Evolutionary conservation across 1,140 invertebrate genomes (phyloP).

Genomic region (Scaptomyza pallida): DNA sequence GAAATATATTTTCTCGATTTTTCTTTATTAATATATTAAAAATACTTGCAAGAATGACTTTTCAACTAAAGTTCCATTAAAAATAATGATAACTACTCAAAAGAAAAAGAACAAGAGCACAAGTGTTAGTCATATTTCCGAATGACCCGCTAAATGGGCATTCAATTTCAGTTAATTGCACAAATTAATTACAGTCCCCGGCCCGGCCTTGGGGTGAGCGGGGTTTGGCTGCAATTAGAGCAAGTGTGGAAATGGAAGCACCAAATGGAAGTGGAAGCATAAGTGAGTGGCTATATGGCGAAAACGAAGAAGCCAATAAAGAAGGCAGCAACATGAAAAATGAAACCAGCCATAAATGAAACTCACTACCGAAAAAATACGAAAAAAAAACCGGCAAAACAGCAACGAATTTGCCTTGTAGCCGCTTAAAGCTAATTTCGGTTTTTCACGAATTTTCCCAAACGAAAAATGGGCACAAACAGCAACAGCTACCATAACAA

Average conservation of each 20-base stretch:
- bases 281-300: neutral
- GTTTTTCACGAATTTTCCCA: slow-evolving; percentile 77
- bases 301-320: neutral
- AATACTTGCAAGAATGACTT: no score
- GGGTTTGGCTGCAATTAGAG: slow-evolving; percentile 69
- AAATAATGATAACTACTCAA: neutral
- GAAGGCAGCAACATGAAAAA: slow-evolving; percentile 45
- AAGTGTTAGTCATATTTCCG: slow-evolving; percentile 5
- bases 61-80: neutral
- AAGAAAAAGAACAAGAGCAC: neutral
- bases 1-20: no score
- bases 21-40: neutral
- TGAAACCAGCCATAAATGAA: slow-evolving; percentile 60
- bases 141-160: slow-evolving; percentile 66
- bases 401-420: slow-evolving; percentile 47
- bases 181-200: slow-evolving; percentile 71
- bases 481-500: slow-evolving; percentile 25
- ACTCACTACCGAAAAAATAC: slow-evolving; percentile 38
- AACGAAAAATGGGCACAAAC: slow-evolving; percentile 73
- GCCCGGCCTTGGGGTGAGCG: slow-evolving; percentile 57
- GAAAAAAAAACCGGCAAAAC: slow-evolving; percentile 34
- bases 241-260: slow-evolving; percentile 34
- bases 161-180: slow-evolving; percentile 77
- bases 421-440: slow-evolving; percentile 68
- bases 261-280: neutral